Percentiles rank a stretch among this genome's conserved stretches.
Evolutionary conservation across 2,797 vertebrate genomes (phyloP).

Genomic region (Buceros bicornis): DNA sequence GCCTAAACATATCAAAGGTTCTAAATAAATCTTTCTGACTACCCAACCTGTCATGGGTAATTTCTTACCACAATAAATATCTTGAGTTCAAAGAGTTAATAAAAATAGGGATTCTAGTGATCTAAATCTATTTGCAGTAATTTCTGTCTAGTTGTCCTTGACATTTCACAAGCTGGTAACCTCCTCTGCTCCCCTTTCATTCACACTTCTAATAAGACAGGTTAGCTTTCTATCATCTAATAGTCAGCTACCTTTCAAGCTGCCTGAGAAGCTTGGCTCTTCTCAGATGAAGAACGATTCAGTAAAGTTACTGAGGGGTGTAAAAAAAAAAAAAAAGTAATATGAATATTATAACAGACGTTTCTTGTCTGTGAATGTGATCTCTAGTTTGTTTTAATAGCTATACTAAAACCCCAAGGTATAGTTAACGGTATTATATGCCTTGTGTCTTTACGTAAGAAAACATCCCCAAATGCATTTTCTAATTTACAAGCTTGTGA

Average conservation of each 20-base stretch:
- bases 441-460: conserved; percentile 68
- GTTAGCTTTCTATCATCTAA: conserved; percentile 64
- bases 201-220: conserved; percentile 59
- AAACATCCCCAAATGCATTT: conserved; percentile 79
- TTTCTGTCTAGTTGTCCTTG: conserved; percentile 63
- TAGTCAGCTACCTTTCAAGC: conserved; percentile 44
- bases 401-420: conserved; percentile 73
- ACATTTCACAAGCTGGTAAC: conserved; percentile 67
- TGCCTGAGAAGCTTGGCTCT: neutral
- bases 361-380: conserved; percentile 75
- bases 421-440: conserved; percentile 76
- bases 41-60: neutral
- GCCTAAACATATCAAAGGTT: neutral
- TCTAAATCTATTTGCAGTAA: conserved; percentile 71
- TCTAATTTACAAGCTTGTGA: conserved; percentile 82
- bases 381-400: conserved; percentile 78
- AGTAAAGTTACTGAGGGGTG: conserved; percentile 28
- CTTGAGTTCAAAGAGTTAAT: conserved; percentile 60
- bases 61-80: conserved; percentile 55
- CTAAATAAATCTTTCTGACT: conserved; percentile 29
- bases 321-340: conserved; percentile 43
- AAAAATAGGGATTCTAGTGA: conserved; percentile 54
- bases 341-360: conserved; percentile 71
- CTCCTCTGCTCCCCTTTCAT: conserved; percentile 45
- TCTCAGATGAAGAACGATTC: conserved; percentile 21